These are phyloP conservation scores for Acropternis orthonyx DNA, from an alignment of 2,797 vertebrate genomes.

Conservation along the genomic window DNA sequence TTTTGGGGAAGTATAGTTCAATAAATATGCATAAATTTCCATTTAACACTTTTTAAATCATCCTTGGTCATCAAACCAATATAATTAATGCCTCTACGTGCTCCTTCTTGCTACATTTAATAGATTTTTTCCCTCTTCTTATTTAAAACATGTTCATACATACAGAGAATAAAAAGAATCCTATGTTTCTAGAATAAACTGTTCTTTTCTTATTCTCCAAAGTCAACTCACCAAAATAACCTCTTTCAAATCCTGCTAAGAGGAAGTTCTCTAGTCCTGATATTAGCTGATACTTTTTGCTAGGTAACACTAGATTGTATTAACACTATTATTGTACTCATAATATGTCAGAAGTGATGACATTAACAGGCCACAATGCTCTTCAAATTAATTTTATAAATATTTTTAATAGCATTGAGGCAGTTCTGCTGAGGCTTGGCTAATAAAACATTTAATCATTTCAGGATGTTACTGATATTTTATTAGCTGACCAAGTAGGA, in stretches of 20 bases:
- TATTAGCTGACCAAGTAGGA: not conserved
- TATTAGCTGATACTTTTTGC: not conserved
- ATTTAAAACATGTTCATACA: not conserved
- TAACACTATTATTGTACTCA: not conserved
- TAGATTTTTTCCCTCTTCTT: not conserved
- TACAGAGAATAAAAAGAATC: not conserved
- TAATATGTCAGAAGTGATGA: not conserved
- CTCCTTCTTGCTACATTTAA: not conserved
- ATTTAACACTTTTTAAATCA: not conserved
- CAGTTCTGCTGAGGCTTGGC: not conserved
- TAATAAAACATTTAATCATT: slow-evolving; percentile 3
- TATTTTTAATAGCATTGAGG: not conserved
- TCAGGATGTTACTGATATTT: not conserved
- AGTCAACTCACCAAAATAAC: not conserved
- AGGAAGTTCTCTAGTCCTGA: not conserved
- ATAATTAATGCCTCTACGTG: not conserved
- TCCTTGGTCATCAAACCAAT: not conserved
- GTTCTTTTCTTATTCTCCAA: not conserved
- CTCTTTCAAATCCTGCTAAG: not conserved
- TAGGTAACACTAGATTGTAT: not conserved
- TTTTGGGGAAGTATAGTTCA: not conserved
- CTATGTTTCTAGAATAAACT: not conserved
- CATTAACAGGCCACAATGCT: not conserved
- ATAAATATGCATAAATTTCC: not conserved
- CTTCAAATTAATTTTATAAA: slow-evolving; percentile 10